These are phyloP conservation scores for Trypoxylon attenuatum DNA, from an alignment of 2,888 invertebrate genomes.

Conservation along the genomic window DNA sequence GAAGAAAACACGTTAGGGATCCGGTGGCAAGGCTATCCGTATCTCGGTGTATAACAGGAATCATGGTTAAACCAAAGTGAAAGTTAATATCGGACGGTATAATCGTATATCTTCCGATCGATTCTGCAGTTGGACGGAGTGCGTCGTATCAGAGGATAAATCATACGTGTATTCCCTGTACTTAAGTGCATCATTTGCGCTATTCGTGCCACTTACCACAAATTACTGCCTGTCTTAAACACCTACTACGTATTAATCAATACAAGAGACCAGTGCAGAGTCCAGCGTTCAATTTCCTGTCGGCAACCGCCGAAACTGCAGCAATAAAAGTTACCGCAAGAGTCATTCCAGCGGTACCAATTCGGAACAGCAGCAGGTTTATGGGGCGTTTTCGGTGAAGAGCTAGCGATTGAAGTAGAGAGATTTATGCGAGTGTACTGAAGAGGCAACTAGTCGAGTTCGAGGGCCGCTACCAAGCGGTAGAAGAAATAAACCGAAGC, in stretches of 20 bases:
- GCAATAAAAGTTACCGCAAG: neutral
- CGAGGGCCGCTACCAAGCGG: neutral
- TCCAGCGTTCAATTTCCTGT: too few relatives aligned
- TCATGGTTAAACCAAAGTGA: neutral
- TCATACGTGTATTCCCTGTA: neutral
- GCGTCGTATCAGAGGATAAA: neutral
- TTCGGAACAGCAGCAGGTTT: too few relatives aligned
- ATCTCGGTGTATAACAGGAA: neutral
- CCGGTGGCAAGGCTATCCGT: neutral
- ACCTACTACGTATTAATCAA: too few relatives aligned
- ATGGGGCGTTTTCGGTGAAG: too few relatives aligned
- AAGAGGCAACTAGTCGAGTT: neutral
- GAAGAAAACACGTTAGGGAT: neutral
- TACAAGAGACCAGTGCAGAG: too few relatives aligned
- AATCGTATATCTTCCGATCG: neutral
- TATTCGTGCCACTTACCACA: too few relatives aligned
- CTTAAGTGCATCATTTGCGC: neutral
- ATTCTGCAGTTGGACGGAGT: neutral
- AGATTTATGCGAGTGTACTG: neutral
- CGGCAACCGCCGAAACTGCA: neutral
- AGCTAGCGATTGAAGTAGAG: neutral
- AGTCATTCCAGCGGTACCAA: neutral
- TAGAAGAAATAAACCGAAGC: neutral
- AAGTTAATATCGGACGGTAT: neutral
- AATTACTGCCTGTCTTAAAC: too few relatives aligned